phyloP scores from a whole-genome alignment of 92 coral and sea anemone species.

The Palythoa grandis region DNA sequence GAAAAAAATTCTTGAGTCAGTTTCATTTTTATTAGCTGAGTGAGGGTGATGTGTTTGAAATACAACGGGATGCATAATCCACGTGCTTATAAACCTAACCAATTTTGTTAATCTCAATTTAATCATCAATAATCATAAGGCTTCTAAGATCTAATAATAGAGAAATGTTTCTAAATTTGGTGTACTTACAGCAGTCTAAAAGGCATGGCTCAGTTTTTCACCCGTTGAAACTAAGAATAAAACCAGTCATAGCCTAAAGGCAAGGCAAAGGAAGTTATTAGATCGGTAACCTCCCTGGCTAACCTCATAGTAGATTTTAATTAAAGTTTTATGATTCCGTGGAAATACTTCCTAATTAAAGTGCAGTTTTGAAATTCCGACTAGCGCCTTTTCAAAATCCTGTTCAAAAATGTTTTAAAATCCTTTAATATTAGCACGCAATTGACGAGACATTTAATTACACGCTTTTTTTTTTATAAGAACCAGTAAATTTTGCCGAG shows the following conservation, averaged over 20 bases:
- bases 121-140: not conserved
- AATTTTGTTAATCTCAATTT: not conserved
- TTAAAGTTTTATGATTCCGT: not conserved
- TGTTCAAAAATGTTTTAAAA: not conserved
- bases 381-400: not conserved
- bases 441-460: not conserved
- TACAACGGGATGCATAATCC: not conserved
- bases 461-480: no score
- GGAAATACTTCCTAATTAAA: not conserved
- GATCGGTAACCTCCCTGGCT: not conserved
- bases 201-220: not conserved
- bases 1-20: not conserved
- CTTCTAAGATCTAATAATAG: not conserved
- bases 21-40: not conserved
- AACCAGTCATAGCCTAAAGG: not conserved
- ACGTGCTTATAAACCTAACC: not conserved
- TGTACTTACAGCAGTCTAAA: not conserved
- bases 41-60: not conserved
- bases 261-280: not conserved
- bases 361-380: not conserved
- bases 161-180: not conserved
- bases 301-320: not conserved
- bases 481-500: no score
- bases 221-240: not conserved
- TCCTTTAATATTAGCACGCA: conserved; percentile 14